Evolutionary conservation across 2,113 vertebrate species (phyloP), one percentile per base, ranked within the genome.

Genomic region (Solenodon paradoxus): DNA sequence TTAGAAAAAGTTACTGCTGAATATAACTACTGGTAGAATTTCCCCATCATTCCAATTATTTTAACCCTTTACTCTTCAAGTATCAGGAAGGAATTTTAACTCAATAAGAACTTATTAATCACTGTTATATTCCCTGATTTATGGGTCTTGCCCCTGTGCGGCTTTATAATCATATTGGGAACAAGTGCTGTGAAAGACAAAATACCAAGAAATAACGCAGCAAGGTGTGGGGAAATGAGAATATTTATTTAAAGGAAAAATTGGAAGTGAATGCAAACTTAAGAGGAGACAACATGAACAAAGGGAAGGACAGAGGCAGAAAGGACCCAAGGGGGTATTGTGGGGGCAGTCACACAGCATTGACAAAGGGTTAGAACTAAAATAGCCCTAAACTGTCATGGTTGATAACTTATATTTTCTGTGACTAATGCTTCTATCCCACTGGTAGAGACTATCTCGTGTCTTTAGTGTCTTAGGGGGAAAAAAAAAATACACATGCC

Each of bases 371-470:
- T 74, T 72, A 79, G 84, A 88, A 63, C 72, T 49, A 55, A 88
- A 85, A 94, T 72, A 88, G 66, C 64, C 90, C 75, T 83, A 77
- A 93, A 47, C 63, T 0, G 0, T 80, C 79, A 72, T 22, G 66
- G 84, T 32, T 95, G 64, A 87, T 89, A 87, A 82, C 51, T 92
- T 87, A 45, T 38, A 49, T 88, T 86, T n/a, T 71, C 92, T 95
- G 79, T 90, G 90, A 92, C 87, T 95, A 68, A 95, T 92, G 88
- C 42, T 74, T 90, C 87, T 78, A 16, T 68, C 51, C 85, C 63
- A 69, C 2, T 0, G 80, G 66, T 63, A 66, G 4, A 68, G 64
- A 71, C 87, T 79, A 61, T 88, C 38, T 19, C 83, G 28, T 71
- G 71, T 90, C 77, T 88, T 66, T n/a, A n/a, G n/a, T n/a, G n/a